Conservation (phyloP, 2,797 vertebrate genomes). For the Perodicticus potto region DNA sequence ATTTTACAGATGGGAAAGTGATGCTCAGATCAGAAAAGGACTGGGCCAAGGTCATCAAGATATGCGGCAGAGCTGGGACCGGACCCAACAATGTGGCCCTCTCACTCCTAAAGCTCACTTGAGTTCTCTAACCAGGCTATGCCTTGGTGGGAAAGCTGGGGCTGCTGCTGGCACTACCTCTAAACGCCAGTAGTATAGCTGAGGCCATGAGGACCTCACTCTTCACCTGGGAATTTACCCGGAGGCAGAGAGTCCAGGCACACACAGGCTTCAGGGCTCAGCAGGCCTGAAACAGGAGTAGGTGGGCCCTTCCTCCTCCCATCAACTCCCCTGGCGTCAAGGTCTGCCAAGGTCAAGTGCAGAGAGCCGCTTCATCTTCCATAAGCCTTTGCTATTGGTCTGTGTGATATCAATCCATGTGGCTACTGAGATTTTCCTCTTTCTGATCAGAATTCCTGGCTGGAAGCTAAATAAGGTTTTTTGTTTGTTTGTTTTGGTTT, state of each 20-base stretch:
- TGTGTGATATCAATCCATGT: neutral
- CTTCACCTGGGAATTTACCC: neutral
- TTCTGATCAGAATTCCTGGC: neutral
- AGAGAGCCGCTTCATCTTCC: neutral
- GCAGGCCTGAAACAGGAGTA: neutral
- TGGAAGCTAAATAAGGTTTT: neutral
- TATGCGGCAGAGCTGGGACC: neutral
- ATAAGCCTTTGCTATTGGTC: accelerated
- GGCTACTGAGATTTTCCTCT: neutral
- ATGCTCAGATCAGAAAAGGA: neutral
- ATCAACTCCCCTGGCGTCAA: accelerated
- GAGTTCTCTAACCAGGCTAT: neutral
- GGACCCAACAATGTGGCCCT: neutral
- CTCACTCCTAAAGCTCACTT: neutral
- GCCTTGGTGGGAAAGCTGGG: neutral
- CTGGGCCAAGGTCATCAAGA: neutral
- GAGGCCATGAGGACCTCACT: neutral
- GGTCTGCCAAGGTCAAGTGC: neutral
- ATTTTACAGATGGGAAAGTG: neutral
- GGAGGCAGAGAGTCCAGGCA: neutral
- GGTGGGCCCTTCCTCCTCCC: neutral
- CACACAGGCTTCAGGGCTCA: accelerated
- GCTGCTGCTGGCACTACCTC: neutral
- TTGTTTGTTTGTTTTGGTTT: too few relatives aligned
- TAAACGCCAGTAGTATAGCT: accelerated